A percentile compares a stretch with the other conserved stretches of the same genome.
Evolutionary conservation across 1,140 invertebrate species (phyloP).

Genomic region (Nylanderia fulva): DNA sequence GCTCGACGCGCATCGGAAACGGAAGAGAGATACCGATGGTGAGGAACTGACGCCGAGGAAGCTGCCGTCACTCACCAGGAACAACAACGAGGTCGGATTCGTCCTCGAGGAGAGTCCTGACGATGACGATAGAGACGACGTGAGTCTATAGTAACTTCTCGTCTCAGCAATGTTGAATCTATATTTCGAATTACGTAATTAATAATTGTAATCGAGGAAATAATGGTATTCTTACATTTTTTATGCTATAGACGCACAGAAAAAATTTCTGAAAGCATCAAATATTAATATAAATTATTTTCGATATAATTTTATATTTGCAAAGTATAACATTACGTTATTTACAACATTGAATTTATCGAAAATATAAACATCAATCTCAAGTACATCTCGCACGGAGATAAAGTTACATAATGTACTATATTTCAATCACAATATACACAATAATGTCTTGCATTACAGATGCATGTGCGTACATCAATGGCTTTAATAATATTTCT

Average conservation of each 20-base stretch:
- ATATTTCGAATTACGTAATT: background rate
- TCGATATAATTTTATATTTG: no score
- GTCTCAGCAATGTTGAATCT: background rate
- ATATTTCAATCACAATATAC: background rate
- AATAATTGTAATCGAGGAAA: background rate
- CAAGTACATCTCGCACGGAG: background rate
- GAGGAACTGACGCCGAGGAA: slow-evolving; percentile 85
- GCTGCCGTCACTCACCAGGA: slow-evolving; percentile 82
- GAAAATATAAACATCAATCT: background rate
- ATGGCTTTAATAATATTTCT: background rate
- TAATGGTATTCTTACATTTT: background rate
- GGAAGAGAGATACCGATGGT: slow-evolving; percentile 81
- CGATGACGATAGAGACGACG: slow-evolving; percentile 85
- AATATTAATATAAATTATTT: background rate
- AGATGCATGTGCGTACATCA: no score
- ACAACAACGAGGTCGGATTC: slow-evolving; percentile 88
- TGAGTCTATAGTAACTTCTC: slow-evolving; percentile 79
- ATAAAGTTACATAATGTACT: background rate
- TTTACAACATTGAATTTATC: background rate
- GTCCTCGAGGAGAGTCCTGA: slow-evolving; percentile 86
- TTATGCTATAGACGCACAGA: background rate
- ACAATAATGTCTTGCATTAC: background rate
- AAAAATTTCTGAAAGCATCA: background rate
- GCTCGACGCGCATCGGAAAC: slow-evolving; percentile 76
- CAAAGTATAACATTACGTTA: no score